phyloP scores from a whole-genome alignment of 2,888 invertebrate species.

The Agriotes lineatus region DNA sequence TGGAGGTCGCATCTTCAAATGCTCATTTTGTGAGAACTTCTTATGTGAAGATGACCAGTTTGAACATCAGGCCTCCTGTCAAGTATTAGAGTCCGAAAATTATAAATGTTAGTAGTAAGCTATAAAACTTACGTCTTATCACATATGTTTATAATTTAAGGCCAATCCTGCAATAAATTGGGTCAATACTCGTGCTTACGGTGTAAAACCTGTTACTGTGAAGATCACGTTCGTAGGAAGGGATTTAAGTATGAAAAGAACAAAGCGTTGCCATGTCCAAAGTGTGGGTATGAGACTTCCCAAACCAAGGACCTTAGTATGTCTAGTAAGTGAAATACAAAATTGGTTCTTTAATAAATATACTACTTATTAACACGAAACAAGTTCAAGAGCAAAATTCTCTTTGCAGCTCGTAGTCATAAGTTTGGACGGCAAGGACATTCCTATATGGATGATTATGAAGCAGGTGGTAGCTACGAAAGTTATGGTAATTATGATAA shows the following conservation, averaged over 20 bases:
- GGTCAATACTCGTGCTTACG: slow-evolving; percentile 96
- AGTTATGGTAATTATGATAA: slow-evolving; percentile 65
- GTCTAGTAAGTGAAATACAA: slow-evolving; percentile 93
- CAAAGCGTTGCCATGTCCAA: slow-evolving; percentile 90
- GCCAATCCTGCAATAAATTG: slow-evolving; percentile 93
- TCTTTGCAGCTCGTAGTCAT: slow-evolving; percentile 82
- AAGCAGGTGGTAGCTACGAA: slow-evolving; percentile 66
- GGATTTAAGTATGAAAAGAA: slow-evolving; percentile 90
- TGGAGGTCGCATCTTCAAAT: slow-evolving; percentile 91
- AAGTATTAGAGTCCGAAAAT: slow-evolving; percentile 93
- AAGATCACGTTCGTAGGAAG: slow-evolving; percentile 94
- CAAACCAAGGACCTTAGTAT: slow-evolving; percentile 95
- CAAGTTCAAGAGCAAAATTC: too few relatives aligned
- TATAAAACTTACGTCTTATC: neutral
- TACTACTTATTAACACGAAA: too few relatives aligned
- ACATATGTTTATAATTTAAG: slow-evolving; percentile 64
- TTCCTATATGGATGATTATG: slow-evolving; percentile 71
- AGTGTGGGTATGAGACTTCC: slow-evolving; percentile 93
- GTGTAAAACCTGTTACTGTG: slow-evolving; percentile 97
- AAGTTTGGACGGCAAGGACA: slow-evolving; percentile 90
- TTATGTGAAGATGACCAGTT: slow-evolving; percentile 96
- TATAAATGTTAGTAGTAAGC: slow-evolving; percentile 83
- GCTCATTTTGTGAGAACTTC: slow-evolving; percentile 90
- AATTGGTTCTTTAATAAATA: too few relatives aligned
- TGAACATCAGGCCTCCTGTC: slow-evolving; percentile 97